Percentiles rank a stretch among this genome's conserved stretches.
Evolutionary conservation across 2,797 vertebrate genomes (phyloP).

Genomic region (Buceros bicornis): DNA sequence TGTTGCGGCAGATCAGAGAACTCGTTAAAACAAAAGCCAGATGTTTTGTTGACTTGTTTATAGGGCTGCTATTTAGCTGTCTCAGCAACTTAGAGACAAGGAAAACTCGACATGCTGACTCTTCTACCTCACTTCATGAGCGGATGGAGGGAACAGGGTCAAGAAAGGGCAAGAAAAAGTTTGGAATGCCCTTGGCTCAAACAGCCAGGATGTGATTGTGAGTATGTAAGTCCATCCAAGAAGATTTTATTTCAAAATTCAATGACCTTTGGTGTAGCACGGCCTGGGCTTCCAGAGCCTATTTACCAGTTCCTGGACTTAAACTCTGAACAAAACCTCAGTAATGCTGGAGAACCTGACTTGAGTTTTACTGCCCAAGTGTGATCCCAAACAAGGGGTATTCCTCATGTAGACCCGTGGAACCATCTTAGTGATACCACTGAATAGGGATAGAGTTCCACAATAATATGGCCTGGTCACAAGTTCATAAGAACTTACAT

Average conservation of each 20-base stretch:
- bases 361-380: background rate
- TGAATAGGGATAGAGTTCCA: background rate
- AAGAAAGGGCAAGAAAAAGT: background rate
- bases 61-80: background rate
- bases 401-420: rapidly evolving
- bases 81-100: background rate
- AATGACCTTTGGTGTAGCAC: background rate
- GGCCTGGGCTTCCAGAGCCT: background rate
- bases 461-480: background rate
- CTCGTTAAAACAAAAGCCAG: background rate
- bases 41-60: background rate
- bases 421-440: background rate
- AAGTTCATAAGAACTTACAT: background rate
- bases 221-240: background rate
- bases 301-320: background rate
- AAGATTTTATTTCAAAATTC: background rate
- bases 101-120: background rate
- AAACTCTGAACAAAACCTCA: background rate
- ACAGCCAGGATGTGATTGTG: background rate
- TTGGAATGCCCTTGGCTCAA: background rate
- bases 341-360: background rate
- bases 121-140: background rate
- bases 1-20: background rate
- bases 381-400: background rate
- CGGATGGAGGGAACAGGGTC: background rate